phyloP scores from a whole-genome alignment of 2,113 vertebrate species.

The Rutilus rutilus region DNA sequence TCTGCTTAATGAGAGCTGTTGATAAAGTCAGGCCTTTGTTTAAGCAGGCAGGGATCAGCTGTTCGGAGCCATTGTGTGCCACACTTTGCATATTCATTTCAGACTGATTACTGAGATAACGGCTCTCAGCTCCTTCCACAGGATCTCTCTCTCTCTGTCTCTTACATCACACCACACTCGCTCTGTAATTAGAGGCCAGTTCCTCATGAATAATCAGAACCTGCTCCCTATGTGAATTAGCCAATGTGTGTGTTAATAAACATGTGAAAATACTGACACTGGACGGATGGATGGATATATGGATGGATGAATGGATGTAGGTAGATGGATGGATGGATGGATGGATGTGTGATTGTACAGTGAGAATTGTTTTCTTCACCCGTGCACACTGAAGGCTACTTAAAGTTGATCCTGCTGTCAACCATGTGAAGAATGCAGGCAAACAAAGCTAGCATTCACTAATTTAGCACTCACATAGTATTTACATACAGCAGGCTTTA shows the following conservation, averaged over 20 bases:
- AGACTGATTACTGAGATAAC: constrained; percentile 61
- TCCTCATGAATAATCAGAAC: constrained; percentile 43
- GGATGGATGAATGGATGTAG: background rate
- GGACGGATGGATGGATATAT: background rate
- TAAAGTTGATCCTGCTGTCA: constrained; percentile 4
- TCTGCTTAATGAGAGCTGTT: constrained; percentile 47
- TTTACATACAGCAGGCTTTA: constrained; percentile 28
- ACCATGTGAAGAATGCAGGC: constrained; percentile 38
- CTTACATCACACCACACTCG: constrained; percentile 4
- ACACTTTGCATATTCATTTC: constrained; percentile 75
- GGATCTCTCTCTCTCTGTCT: constrained; percentile 28
- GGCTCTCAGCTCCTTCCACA: constrained; percentile 12
- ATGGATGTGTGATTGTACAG: background rate
- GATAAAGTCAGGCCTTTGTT: constrained; percentile 49
- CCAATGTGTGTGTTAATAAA: constrained; percentile 38
- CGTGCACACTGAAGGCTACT: constrained; percentile 38
- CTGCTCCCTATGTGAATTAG: constrained; percentile 41
- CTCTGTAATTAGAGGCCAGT: constrained; percentile 55
- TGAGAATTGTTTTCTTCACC: constrained; percentile 3
- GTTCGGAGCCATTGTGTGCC: constrained; percentile 68
- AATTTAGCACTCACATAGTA: background rate
- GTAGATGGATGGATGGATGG: background rate
- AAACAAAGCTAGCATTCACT: constrained; percentile 32
- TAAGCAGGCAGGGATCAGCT: constrained; percentile 65
- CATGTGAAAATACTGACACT: constrained; percentile 38